A percentile compares a stretch with the other conserved stretches of the same genome.
Conservation (phyloP, 1,140 invertebrate genomes). For the Bicyclus anynana region DNA sequence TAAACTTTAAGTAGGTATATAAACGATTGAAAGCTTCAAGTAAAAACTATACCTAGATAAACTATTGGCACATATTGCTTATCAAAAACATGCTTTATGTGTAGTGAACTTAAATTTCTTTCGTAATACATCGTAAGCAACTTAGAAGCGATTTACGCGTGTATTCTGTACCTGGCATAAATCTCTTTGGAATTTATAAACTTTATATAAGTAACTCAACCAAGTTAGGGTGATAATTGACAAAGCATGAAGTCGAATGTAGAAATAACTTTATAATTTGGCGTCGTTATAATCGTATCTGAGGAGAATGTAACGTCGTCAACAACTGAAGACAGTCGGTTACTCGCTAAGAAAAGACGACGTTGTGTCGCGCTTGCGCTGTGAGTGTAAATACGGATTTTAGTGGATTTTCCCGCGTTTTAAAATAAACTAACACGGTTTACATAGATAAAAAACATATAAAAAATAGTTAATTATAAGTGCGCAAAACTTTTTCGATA, state of each 20-base stretch:
- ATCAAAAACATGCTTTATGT: constrained; percentile 33
- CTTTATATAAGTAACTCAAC: constrained; percentile 32
- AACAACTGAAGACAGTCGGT: constrained; percentile 30
- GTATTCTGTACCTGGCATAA: constrained; percentile 17
- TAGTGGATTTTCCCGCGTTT: constrained; percentile 15
- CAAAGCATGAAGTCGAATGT: constrained; percentile 28
- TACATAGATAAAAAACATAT: not conserved
- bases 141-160: constrained; percentile 23
- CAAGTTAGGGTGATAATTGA: constrained; percentile 11
- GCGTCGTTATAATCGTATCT: constrained; percentile 47
- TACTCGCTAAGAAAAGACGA: constrained; percentile 31
- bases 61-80: constrained; percentile 31
- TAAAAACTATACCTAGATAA: not conserved
- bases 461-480: not conserved
- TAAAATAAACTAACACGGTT: not conserved
- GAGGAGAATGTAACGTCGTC: constrained; percentile 54
- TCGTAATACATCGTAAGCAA: constrained; percentile 12
- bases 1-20: constrained; percentile 16
- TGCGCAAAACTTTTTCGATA: not conserved
- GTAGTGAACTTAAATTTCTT: constrained; percentile 33
- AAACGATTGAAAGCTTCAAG: constrained; percentile 21
- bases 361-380: constrained; percentile 36
- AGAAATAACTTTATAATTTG: constrained; percentile 40
- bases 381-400: constrained; percentile 16
- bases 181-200: constrained; percentile 18